Percentiles rank a stretch among this genome's conserved stretches.
Evolutionary conservation across 2,797 vertebrate genomes (phyloP).

Genomic region (Falco concolor): DNA sequence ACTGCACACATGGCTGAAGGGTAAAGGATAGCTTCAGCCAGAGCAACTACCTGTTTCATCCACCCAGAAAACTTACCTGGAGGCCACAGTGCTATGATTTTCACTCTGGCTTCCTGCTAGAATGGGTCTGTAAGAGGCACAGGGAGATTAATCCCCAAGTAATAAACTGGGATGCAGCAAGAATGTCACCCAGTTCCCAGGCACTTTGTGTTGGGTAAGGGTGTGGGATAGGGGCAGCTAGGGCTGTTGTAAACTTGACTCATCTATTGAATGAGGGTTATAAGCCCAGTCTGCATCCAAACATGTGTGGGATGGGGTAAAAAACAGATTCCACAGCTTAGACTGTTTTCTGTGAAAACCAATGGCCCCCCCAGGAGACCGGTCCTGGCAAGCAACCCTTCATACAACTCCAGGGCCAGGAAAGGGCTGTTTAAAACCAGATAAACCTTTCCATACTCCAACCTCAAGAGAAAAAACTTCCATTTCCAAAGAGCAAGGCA

Average conservation of each 20-base stretch:
- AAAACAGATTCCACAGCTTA: not conserved
- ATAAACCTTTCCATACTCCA: not conserved
- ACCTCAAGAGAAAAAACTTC: not conserved
- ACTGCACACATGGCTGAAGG: not conserved
- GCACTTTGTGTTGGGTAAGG: not conserved
- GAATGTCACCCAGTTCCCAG: not conserved
- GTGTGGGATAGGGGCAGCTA: not conserved
- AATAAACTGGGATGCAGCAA: not conserved
- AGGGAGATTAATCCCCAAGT: not conserved
- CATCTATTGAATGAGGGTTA: not conserved
- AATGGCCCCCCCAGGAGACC: not conserved
- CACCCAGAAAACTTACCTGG: conserved; percentile 28
- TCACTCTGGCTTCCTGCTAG: not conserved
- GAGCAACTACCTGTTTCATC: not conserved
- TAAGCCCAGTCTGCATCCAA: not conserved
- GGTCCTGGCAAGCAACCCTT: not conserved
- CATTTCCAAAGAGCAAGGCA: not conserved
- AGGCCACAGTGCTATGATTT: not conserved
- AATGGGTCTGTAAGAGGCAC: not conserved
- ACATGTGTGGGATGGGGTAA: not conserved
- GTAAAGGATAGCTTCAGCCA: not conserved
- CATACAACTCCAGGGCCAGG: not conserved
- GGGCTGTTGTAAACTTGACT: not conserved
- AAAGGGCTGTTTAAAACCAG: not conserved
- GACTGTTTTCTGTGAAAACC: not conserved